Conservation (phyloP, 92 coral and sea anemone genomes). For the Phenganax marumi region DNA sequence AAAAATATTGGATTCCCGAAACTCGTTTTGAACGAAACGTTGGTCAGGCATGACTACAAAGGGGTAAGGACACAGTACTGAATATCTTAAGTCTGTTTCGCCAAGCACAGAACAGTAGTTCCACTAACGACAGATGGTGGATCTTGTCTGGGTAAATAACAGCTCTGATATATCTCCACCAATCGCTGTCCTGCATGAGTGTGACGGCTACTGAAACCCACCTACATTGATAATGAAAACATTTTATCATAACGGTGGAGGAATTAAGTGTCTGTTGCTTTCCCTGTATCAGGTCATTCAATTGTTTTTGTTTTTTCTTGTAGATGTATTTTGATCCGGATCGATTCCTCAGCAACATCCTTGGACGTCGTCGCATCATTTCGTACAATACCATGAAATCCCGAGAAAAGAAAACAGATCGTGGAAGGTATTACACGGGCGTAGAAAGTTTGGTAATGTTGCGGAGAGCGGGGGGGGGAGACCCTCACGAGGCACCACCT, state of each 20-base stretch:
- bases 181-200: no score
- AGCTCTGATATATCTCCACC: neutral
- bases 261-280: no score
- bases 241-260: no score
- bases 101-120: neutral
- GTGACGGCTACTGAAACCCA: no score
- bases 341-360: neutral
- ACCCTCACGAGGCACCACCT: no score
- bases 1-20: conserved; percentile 72
- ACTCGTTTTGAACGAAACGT: conserved; percentile 62
- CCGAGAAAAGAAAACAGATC: conserved; percentile 15
- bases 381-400: conserved; percentile 4
- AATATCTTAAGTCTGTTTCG: neutral
- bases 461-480: no score
- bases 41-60: conserved; percentile 54
- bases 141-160: neutral
- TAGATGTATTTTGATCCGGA: conserved; percentile 15
- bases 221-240: no score
- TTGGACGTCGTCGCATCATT: neutral
- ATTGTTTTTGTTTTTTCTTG: neutral
- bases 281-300: neutral
- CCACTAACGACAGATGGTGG: neutral
- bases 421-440: neutral
- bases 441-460: neutral
- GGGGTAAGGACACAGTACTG: conserved; percentile 47